These are phyloP conservation scores for Axea sp. DNA, from an alignment of 2,888 invertebrate genomes.

Conservation along the genomic window DNA sequence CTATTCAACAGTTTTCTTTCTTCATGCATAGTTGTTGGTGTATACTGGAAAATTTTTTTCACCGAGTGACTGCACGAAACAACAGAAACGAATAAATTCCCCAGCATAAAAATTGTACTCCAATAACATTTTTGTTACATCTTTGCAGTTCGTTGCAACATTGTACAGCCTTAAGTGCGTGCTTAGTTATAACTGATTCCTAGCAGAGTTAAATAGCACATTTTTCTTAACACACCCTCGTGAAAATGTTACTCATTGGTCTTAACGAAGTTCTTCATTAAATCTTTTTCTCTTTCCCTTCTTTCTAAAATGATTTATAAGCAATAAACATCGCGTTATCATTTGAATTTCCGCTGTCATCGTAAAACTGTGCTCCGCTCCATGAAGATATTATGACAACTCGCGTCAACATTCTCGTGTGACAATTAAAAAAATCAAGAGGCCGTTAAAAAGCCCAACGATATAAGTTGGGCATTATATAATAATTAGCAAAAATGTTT, in stretches of 20 bases:
- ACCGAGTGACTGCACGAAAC: no score
- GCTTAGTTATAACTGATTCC: no score
- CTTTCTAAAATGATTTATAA: slow-evolving; percentile 18
- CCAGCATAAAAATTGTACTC: no score
- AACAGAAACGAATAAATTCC: no score
- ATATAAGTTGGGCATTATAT: slow-evolving; percentile 19
- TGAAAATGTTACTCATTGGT: slow-evolving; percentile 5
- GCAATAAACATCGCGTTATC: slow-evolving; percentile 22
- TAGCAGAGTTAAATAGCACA: no score
- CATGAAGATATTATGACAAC: slow-evolving; percentile 29
- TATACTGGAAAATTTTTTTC: no score
- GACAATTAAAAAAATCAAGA: slow-evolving; percentile 29
- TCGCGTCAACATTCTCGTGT: slow-evolving; percentile 34
- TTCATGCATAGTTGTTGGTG: no score
- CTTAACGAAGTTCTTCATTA: slow-evolving; percentile 20
- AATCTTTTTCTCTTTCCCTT: background rate
- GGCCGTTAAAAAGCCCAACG: slow-evolving; percentile 15
- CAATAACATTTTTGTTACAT: no score
- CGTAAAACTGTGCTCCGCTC: slow-evolving; percentile 49
- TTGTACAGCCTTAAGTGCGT: no score
- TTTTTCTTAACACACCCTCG: slow-evolving; percentile 10
- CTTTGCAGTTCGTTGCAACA: no score
- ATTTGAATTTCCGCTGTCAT: slow-evolving; percentile 28
- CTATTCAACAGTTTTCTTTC: no score
- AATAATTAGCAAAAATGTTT: slow-evolving; percentile 52